Conservation (phyloP, 2,113 vertebrate genomes). For the Neoarius graeffei region DNA sequence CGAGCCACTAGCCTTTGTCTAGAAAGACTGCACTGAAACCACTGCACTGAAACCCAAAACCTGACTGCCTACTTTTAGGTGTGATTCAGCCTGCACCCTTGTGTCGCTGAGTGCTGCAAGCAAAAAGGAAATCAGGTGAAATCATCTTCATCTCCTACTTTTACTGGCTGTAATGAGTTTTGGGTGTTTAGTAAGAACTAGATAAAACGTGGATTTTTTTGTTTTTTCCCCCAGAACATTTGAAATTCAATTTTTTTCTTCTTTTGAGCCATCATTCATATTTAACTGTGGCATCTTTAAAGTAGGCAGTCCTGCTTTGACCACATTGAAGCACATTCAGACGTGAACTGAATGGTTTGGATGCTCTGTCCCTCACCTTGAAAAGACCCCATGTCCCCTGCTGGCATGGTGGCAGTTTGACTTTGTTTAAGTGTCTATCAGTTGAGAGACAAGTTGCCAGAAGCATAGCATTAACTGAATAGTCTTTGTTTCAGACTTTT, state of each 20-base stretch:
- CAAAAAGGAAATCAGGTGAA: background rate
- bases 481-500: constrained; percentile 42
- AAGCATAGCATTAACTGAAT: constrained; percentile 39
- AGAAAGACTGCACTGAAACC: constrained; percentile 30
- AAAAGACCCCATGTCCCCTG: constrained; percentile 44
- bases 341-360: constrained; percentile 40
- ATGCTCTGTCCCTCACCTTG: constrained; percentile 49
- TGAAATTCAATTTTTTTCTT: constrained; percentile 6
- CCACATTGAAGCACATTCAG: constrained; percentile 44
- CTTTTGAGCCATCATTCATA: constrained; percentile 28
- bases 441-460: constrained; percentile 34
- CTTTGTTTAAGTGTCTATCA: constrained; percentile 39
- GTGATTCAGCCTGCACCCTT: constrained; percentile 6
- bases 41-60: constrained; percentile 61
- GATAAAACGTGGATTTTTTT: constrained; percentile 2
- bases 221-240: background rate
- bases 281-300: constrained; percentile 21
- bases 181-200: constrained; percentile 11
- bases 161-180: background rate
- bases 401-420: constrained; percentile 29
- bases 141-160: background rate
- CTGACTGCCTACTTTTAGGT: constrained; percentile 8
- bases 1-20: constrained; percentile 39
- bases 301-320: constrained; percentile 34
- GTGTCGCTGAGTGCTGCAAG: background rate